Evolutionary conservation across 1,140 invertebrate species (phyloP).

Genomic region (Linepithema humile): DNA sequence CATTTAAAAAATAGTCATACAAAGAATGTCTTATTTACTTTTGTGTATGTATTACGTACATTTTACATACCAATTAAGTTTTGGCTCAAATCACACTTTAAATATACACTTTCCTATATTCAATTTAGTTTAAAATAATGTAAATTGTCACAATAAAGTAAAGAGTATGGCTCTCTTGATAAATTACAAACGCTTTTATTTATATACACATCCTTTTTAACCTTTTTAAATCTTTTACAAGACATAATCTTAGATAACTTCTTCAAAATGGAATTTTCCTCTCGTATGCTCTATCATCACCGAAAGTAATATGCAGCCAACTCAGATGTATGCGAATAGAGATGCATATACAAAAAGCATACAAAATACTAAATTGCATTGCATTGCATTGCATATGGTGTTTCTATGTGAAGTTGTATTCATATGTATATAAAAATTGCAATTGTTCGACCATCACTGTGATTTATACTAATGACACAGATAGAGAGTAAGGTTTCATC

Average conservation of each 20-base stretch:
- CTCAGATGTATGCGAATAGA: slow-evolving; percentile 16
- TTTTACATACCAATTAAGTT: background rate
- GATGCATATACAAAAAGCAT: slow-evolving; percentile 26
- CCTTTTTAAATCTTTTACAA: background rate
- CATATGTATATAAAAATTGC: slow-evolving; percentile 14
- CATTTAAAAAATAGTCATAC: background rate
- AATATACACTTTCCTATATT: background rate
- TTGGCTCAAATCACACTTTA: slow-evolving; percentile 9
- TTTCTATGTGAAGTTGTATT: background rate
- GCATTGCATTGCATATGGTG: background rate
- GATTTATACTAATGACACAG: slow-evolving; percentile 31
- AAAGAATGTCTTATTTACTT: background rate
- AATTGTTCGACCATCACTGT: background rate
- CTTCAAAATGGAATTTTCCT: background rate
- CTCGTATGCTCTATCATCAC: slow-evolving; percentile 58
- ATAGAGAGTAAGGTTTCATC: slow-evolving; percentile 52
- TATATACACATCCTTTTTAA: background rate
- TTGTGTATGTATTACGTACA: background rate
- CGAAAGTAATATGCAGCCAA: slow-evolving; percentile 47
- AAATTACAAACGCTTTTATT: slow-evolving; percentile 35
- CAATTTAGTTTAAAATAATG: slow-evolving; percentile 25
- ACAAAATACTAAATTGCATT: slow-evolving; percentile 31
- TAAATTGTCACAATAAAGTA: background rate
- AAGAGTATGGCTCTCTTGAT: background rate
- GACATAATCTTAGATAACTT: background rate